These are phyloP conservation scores for Odontamblyopus rebecca DNA, from an alignment of 2,797 vertebrate genomes.

Conservation along the genomic window DNA sequence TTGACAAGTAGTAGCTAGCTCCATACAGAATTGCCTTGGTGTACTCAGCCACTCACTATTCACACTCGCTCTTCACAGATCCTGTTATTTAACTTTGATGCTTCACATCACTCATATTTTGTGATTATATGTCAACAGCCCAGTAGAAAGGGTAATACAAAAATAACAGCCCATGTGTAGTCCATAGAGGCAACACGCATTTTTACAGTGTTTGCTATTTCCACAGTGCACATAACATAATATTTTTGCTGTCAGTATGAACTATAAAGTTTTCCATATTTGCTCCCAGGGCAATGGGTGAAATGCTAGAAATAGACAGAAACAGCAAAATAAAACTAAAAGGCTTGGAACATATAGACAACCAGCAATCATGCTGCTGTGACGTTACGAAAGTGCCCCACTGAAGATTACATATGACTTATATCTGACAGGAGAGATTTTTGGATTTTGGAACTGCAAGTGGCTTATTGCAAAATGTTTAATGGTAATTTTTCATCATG, in stretches of 20 bases:
- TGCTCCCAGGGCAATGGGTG: no score
- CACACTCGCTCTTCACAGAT: not conserved
- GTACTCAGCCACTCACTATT: not conserved
- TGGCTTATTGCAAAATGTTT: slow-evolving; percentile 25
- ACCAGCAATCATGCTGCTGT: not conserved
- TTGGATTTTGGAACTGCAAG: not conserved
- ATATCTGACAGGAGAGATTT: slow-evolving; percentile 14
- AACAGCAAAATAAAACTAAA: no score
- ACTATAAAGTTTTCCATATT: no score
- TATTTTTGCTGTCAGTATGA: no score
- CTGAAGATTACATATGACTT: not conserved
- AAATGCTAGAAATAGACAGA: not conserved
- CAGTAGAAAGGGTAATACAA: not conserved
- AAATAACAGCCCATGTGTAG: not conserved
- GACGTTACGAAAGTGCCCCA: not conserved
- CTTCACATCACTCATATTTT: slow-evolving; percentile 20
- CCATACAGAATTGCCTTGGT: slow-evolving; percentile 1
- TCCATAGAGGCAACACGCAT: not conserved
- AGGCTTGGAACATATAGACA: not conserved
- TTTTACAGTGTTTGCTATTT: not conserved
- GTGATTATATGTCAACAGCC: slow-evolving; percentile 6
- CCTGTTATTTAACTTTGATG: slow-evolving; percentile 27
- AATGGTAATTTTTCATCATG: slow-evolving; percentile 25
- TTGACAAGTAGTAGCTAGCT: slow-evolving; percentile 17
- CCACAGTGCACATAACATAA: not conserved